Conservation (phyloP, 2,113 vertebrate genomes). For the Rallus limicola region DNA sequence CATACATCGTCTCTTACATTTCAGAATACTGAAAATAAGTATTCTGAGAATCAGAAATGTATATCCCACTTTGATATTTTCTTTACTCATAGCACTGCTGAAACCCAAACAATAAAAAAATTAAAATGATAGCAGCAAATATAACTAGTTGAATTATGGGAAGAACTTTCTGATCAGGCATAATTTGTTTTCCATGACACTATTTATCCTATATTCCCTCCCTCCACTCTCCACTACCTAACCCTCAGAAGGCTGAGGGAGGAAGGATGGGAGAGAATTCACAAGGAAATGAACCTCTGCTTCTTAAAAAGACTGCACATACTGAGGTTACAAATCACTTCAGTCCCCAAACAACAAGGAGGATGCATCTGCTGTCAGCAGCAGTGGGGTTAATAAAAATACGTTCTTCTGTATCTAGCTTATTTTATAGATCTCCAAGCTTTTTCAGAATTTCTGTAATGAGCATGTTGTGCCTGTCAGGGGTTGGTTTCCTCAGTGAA, state of each 20-base stretch:
- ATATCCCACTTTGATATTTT: not conserved
- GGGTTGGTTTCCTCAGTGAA: conserved; percentile 66
- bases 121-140: not conserved
- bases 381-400: conserved; percentile 51
- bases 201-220: not conserved
- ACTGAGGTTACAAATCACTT: not conserved
- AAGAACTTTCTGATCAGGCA: not conserved
- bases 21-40: not conserved
- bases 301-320: not conserved
- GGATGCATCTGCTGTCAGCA: not conserved
- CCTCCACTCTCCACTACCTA: fast-evolving
- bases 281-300: not conserved
- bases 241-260: not conserved
- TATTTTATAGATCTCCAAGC: conserved; percentile 54
- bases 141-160: not conserved
- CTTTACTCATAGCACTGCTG: not conserved
- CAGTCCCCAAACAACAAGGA: not conserved
- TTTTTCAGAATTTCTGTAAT: conserved; percentile 71
- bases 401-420: conserved; percentile 16
- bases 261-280: not conserved
- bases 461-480: conserved; percentile 70
- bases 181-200: not conserved
- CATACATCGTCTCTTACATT: not conserved
- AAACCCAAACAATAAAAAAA: not conserved
- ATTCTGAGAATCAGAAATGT: not conserved